Evolutionary conservation across 2,888 invertebrate genomes (phyloP).

Genomic region (Aspidiotus rigidus): DNA sequence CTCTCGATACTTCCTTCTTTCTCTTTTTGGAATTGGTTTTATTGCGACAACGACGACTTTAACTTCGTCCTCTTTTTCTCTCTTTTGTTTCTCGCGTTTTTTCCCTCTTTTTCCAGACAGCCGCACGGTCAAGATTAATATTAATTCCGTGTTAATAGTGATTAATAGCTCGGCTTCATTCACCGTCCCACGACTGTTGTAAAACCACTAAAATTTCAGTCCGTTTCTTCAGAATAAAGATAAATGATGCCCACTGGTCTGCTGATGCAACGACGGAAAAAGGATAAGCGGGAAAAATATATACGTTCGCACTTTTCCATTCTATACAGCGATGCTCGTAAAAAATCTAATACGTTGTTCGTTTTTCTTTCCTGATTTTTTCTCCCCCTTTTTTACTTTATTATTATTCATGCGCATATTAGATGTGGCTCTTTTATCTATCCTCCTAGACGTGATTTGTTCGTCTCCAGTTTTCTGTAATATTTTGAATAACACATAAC

Average conservation of each 20-base stretch:
- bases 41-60: slow-evolving; percentile 15
- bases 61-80: slow-evolving; percentile 16
- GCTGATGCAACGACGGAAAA: neutral
- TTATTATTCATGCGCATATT: too few species aligned
- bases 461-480: too few species aligned
- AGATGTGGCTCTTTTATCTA: too few species aligned
- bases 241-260: slow-evolving; percentile 14
- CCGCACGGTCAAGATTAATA: slow-evolving; percentile 22
- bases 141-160: slow-evolving; percentile 31
- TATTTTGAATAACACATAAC: too few species aligned
- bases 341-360: neutral
- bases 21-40: slow-evolving; percentile 13
- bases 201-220: slow-evolving; percentile 27
- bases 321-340: neutral
- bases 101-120: slow-evolving; percentile 1
- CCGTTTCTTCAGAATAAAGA: slow-evolving; percentile 27
- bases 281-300: neutral
- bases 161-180: slow-evolving; percentile 28
- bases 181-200: slow-evolving; percentile 21
- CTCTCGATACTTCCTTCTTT: neutral
- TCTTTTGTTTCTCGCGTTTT: slow-evolving; percentile 18
- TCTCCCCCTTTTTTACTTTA: neutral
- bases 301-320: too few species aligned
- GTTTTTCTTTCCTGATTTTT: neutral
- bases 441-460: too few species aligned